Base-by-base conservation (phyloP, 2,888 invertebrate genomes). In the Tethea ocularis region DNA sequence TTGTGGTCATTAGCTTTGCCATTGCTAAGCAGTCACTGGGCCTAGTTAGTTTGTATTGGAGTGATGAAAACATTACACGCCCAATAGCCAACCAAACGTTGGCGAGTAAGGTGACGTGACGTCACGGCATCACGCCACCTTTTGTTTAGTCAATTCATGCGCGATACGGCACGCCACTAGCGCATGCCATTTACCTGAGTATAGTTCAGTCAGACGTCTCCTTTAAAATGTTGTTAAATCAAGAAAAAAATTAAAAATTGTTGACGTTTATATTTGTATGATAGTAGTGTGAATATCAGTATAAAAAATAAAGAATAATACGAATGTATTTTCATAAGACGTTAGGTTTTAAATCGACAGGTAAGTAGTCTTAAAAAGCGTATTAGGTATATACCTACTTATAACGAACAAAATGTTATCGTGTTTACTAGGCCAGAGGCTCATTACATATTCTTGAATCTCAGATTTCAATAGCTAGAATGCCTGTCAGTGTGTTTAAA, bases 41-140 rank as follows among this genome's bases (percentile, higher is more conserved):
- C 67, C 66, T 69, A 70, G 62, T 69, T 63, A 70, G 62, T 69
- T 63, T 66, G 64, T 64, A 67, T 71, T 67, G 67, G 70, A 69
- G 66, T 74, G 74, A 68, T 78, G 76, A 77, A 79, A 78, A 76
- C 75, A 69, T 69, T 62, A 64, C 63, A 74, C 79, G 75, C 74
- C 84, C 87, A 87, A 87, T 86, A 83, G 79, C 78, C 81, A 74
- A 79, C 76, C 82, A 79, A 46, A 46, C 46, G 80, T 78, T 83
- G 82, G 83, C 80, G 84, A 83, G 86, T 91, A 89, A 87, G 87
- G 90, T 79, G 88, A 88, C 75, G 86, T 92, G 92, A 91, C 92
- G 92, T 93, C 92, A 91, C 82, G 61, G 80, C 88, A 91, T 93
- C 93, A 93, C 93, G 93, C 92, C 93, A 93, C 93, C 91, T 92